Conservation (phyloP, 1,140 invertebrate genomes). For the Tribolium castaneum region DNA sequence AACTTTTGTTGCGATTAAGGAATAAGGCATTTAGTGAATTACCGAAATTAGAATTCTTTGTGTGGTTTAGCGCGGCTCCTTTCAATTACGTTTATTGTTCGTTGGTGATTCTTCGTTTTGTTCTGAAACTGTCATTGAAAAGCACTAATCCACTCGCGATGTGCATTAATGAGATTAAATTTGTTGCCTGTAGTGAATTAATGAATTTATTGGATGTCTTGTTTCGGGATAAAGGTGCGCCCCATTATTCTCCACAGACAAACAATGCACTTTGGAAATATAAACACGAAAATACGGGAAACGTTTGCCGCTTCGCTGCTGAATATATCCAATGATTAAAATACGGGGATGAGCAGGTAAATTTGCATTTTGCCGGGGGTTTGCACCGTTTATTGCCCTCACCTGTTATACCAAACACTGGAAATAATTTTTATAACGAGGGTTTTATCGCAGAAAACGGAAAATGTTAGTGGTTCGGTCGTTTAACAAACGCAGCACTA, state of each 20-base stretch:
- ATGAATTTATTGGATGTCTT: conserved; percentile 29
- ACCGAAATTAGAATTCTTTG: too few relatives aligned
- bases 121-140: conserved; percentile 11
- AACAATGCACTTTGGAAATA: conserved; percentile 1
- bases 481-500: too few relatives aligned
- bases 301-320: not conserved
- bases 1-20: too few relatives aligned
- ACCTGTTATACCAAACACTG: too few relatives aligned
- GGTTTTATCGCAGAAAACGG: too few relatives aligned
- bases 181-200: conserved; percentile 14
- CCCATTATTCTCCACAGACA: not conserved
- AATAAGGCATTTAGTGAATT: too few relatives aligned
- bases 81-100: conserved; percentile 10
- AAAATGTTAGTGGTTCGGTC: too few relatives aligned
- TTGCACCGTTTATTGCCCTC: too few relatives aligned
- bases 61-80: not conserved
- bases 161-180: conserved; percentile 26
- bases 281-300: not conserved
- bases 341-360: too few relatives aligned
- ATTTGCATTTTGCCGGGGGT: too few relatives aligned
- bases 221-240: not conserved
- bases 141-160: conserved; percentile 1
- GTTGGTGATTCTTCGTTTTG: conserved; percentile 5
- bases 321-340: not conserved
- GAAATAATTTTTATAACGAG: too few relatives aligned